A percentile compares a stretch with the other conserved stretches of the same genome.
Evolutionary conservation across 2,113 vertebrate genomes (phyloP).

Genomic region (Halcyon senegalensis): DNA sequence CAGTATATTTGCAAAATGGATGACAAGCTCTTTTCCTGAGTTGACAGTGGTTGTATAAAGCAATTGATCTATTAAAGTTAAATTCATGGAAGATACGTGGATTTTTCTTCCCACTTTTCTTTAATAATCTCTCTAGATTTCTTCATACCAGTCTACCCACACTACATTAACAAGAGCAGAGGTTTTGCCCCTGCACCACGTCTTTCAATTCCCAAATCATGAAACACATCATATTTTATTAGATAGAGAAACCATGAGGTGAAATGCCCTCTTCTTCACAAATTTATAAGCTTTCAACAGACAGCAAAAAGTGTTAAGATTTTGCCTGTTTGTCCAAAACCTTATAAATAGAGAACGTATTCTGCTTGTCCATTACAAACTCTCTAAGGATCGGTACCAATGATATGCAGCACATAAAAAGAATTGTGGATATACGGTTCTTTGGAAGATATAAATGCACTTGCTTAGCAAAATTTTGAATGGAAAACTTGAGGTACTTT

Average conservation of each 20-base stretch:
- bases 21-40: not conserved
- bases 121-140: not conserved
- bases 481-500: not conserved
- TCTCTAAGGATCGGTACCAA: not conserved
- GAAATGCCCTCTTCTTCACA: not conserved
- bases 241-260: not conserved
- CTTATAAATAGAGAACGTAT: not conserved
- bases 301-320: not conserved
- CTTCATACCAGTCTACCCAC: not conserved
- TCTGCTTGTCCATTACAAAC: not conserved
- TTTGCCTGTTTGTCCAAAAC: not conserved
- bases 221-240: not conserved
- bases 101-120: not conserved
- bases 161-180: not conserved
- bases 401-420: not conserved
- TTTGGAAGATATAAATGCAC: not conserved
- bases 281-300: not conserved
- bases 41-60: not conserved
- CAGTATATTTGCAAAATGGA: not conserved
- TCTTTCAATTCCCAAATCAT: not conserved
- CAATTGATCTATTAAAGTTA: not conserved
- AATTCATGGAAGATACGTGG: not conserved
- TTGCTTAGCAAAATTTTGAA: not conserved
- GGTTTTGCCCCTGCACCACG: not conserved
- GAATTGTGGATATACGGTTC: not conserved